Evolutionary conservation across 2,113 vertebrate genomes (phyloP).

Genomic region (Entomyzon cyanotis): DNA sequence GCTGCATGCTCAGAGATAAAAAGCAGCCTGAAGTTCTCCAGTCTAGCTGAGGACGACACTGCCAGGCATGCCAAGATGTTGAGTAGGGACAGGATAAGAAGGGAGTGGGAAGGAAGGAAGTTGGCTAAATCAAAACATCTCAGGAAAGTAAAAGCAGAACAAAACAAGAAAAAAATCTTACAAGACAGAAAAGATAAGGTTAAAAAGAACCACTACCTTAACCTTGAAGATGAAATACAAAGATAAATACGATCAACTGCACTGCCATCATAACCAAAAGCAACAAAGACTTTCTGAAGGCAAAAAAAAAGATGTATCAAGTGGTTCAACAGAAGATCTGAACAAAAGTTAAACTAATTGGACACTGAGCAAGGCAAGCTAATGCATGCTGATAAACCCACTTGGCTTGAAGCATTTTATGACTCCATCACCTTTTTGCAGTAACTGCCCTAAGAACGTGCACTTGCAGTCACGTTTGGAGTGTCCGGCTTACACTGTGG

Average conservation of each 20-base stretch:
- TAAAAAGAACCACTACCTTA: neutral
- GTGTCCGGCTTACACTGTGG: neutral
- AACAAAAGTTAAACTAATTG: neutral
- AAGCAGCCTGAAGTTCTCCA: neutral
- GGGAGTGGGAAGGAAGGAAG: neutral
- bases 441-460: neutral
- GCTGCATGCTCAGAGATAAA: neutral
- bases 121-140: neutral
- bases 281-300: neutral
- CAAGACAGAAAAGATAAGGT: neutral
- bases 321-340: neutral
- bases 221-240: neutral
- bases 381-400: neutral
- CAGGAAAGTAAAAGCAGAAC: neutral
- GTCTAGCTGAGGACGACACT: neutral
- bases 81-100: neutral
- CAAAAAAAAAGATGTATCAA: neutral
- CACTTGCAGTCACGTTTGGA: fast-evolving
- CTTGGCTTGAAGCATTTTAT: neutral
- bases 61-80: no score
- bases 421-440: neutral
- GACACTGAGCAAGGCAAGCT: neutral
- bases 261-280: neutral
- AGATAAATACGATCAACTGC: neutral
- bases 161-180: neutral